Evolutionary conservation across 2,113 vertebrate genomes (phyloP), one percentile per base, ranked within the genome.

Genomic region (Agapornis roseicollis): DNA sequence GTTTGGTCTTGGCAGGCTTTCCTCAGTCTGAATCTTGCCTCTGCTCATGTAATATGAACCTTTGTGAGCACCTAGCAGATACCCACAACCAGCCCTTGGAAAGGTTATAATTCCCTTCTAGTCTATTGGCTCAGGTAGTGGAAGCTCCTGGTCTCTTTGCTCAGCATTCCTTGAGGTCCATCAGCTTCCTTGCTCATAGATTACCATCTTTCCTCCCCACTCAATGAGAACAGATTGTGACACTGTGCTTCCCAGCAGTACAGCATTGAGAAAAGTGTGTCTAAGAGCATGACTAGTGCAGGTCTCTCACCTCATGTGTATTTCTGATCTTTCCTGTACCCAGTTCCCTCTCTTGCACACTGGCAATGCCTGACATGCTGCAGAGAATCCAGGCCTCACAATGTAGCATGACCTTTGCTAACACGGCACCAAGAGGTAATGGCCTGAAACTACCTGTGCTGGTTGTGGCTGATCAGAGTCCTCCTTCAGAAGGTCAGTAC

Each of bases 401-500:
- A 12, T 20, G 60, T 2, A n/a, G 39, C 18, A 6, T 6, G 74
- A 80, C 47, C 44, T 85, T 61, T 85, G 37, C 68, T 73, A 39
- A 42, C 29, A 11, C 16, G 50, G 58, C 46, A 80, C 27, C 47
- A 23, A 64, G 60, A 64, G 42, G 79, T 47, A 50, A 85, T 17
- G 77, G 55, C 22, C 66, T 85, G 79, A 27, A 89, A 33, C 50
- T 70, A 42, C 63, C 60, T 1, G 1, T 25, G 23, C 71, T 2
- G 0, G 39, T 5, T 37, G 41, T 58, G 46, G 66, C 73, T 73
- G 56, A 46, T 66, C 2, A 0, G 6, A 91, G 78, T 41, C 74
- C 35, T 89, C 80, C 58, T 89, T 83, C 58, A 68, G 91, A 93
- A 96, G 89, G 94, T 90, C 91, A 91, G 7, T 46, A 68, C 42